Percentiles rank a stretch among this genome's conserved stretches.
Conservation (phyloP, 1,140 invertebrate species). For the Ladona fulva region DNA sequence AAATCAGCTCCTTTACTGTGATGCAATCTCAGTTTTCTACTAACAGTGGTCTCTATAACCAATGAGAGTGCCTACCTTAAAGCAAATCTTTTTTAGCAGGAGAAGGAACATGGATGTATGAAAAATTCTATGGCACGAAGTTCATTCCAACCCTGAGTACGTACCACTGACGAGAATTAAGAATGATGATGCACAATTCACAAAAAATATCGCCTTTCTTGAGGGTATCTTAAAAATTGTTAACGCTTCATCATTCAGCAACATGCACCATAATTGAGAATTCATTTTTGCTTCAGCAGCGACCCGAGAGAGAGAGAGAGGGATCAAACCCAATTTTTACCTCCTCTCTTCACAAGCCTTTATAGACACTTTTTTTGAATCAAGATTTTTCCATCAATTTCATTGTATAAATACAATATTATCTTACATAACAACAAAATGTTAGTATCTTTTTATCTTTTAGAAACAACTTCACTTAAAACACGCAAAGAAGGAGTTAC, state of each 20-base stretch:
- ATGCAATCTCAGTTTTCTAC: not conserved
- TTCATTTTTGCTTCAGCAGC: constrained; percentile 2
- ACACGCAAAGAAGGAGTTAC: not conserved
- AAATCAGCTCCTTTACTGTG: not conserved
- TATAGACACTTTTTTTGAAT: constrained; percentile 1
- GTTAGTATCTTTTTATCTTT: not conserved
- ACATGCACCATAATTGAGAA: constrained; percentile 7
- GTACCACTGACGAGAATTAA: not conserved
- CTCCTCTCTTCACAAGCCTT: constrained; percentile 3
- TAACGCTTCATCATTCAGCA: not conserved
- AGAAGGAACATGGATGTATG: constrained; percentile 9
- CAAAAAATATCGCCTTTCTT: constrained; percentile 4
- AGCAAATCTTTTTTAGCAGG: not conserved
- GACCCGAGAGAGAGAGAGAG: not conserved
- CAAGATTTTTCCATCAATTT: not conserved
- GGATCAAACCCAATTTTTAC: not conserved
- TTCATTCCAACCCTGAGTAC: constrained; percentile 4
- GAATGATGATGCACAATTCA: constrained; percentile 9
- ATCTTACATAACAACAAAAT: constrained; percentile 5
- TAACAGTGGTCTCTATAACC: not conserved
- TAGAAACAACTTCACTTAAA: constrained; percentile 7
- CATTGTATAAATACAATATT: constrained; percentile 11
- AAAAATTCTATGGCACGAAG: constrained; percentile 3
- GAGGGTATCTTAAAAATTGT: not conserved
- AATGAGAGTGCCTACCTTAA: not conserved